These are phyloP conservation scores for Spheniscus humboldti DNA, from an alignment of 2,797 vertebrate genomes.

Conservation along the genomic window DNA sequence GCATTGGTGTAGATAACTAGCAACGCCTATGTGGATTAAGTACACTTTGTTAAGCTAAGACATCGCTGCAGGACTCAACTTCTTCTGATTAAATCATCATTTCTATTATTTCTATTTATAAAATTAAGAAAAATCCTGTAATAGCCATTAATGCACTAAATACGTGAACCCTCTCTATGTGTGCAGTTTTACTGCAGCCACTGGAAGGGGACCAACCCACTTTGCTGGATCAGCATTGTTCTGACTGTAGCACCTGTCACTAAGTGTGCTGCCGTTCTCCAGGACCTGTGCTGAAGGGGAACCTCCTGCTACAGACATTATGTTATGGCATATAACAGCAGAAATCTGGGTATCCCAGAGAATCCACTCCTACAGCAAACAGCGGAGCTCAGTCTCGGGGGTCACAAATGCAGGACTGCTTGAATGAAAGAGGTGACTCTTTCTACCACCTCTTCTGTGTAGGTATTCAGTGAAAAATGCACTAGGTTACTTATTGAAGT, in stretches of 20 bases:
- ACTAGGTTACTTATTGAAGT: neutral
- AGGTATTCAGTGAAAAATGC: neutral
- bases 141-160: neutral
- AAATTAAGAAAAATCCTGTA: neutral
- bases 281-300: neutral
- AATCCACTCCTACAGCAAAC: neutral
- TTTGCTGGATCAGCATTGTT: neutral
- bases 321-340: neutral
- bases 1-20: neutral
- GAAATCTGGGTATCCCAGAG: neutral
- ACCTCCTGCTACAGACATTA: neutral
- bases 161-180: neutral
- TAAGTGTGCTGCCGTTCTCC: neutral
- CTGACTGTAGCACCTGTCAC: neutral
- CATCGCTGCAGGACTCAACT: neutral
- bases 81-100: neutral
- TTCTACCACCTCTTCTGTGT: fast-evolving
- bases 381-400: neutral
- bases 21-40: fast-evolving
- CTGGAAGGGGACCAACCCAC: neutral
- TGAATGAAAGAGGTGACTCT: neutral
- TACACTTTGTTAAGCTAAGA: neutral
- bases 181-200: neutral
- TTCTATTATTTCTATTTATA: neutral
- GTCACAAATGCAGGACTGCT: neutral